Base-by-base conservation (phyloP, 1,140 invertebrate genomes). In the Cheumatopsyche charites region DNA sequence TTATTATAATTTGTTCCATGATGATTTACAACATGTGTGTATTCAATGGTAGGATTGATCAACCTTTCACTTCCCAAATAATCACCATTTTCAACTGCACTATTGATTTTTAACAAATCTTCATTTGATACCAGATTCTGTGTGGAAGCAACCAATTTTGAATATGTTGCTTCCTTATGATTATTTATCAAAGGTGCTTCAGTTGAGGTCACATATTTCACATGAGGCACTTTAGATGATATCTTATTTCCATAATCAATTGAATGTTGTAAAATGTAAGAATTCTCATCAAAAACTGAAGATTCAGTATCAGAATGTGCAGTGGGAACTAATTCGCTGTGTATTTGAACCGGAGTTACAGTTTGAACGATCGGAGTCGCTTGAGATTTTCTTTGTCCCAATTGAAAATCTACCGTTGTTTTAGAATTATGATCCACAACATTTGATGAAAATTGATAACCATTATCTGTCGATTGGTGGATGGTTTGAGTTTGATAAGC, bases 51-150 rank as follows among this genome's bases (percentile, higher is more conserved):
- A 19, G 21, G 42, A 58, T 58, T 47, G 13, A 47, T 15, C 13
- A 47, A n/a, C 13, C 21, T 23, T 25, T 25, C 63, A 29, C 47
- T 26, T 13, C 15, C 21, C 9, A 77, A 71, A 63, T 77, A 74
- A 0, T 77, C 75, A n/a, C 79, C 70, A 72, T 77, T 79, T 77
- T 84, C 84, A 41, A 79, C 79, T 0, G 85, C 84, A 17, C 83
- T 79, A 74, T 87, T 87, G 4, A 87, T 87, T 77, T 81, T 82
- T 36, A 87, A 73, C 13, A 87, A 81, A 79, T 87, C 86, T 75
- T 84, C 81, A 73, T 86, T 86, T 12, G 82, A 80, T 62, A 87
- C 83, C 9, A 87, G 77, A 79, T 87, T 83, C 77, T 84, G 84
- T 4, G 86, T 87, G 12, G 81, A 85, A 55, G 83, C 82, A 7